A percentile compares a stretch with the other conserved stretches of the same genome.
Conservation (phyloP, 2,113 vertebrate species). For the Megaleporinus macrocephalus region DNA sequence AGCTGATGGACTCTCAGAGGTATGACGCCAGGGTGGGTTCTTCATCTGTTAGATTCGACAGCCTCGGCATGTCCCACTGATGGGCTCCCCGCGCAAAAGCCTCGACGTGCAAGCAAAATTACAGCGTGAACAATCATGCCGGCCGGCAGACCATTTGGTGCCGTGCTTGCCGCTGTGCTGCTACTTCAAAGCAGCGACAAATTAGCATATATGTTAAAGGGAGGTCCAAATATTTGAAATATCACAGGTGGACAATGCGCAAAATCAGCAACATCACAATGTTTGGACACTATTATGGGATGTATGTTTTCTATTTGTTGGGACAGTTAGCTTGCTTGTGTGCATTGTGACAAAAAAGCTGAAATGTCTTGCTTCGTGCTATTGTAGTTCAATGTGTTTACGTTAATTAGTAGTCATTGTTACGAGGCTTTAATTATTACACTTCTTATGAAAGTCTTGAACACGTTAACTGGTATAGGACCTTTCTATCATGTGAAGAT, state of each 20-base stretch:
- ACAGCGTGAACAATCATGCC: conserved; percentile 30
- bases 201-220: conserved; percentile 16
- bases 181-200: conserved; percentile 9
- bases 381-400: too few species aligned
- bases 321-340: too few species aligned
- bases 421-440: too few species aligned
- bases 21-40: conserved; percentile 52
- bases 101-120: conserved; percentile 47
- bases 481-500: too few species aligned
- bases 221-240: background rate
- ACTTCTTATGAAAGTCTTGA: too few species aligned
- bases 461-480: too few species aligned
- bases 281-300: background rate
- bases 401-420: too few species aligned
- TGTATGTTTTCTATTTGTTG: background rate
- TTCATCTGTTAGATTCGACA: conserved; percentile 55
- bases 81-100: conserved; percentile 33
- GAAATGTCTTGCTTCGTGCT: too few species aligned
- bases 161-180: background rate
- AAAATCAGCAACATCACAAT: background rate
- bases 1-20: conserved; percentile 61
- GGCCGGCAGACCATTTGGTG: conserved; percentile 14
- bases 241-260: background rate
- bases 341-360: too few species aligned
- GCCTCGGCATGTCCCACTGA: conserved; percentile 41